Percentiles rank a stretch among this genome's conserved stretches.
These are phyloP conservation scores for Nysson spinosus DNA, from an alignment of 2,888 invertebrate genomes.

Conservation along the genomic window DNA sequence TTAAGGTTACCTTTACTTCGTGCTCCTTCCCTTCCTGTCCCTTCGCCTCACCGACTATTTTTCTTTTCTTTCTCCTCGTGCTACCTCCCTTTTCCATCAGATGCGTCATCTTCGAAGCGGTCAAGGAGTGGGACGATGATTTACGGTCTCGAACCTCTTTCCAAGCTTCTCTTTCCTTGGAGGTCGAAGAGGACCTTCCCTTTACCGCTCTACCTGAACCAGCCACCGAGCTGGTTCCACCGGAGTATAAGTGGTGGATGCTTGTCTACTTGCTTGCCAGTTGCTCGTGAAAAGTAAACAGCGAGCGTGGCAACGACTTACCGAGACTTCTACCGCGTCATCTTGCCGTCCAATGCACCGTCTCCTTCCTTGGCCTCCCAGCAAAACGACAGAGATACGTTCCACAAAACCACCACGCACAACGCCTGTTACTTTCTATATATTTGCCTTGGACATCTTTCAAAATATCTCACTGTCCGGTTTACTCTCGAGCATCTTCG, in stretches of 20 bases:
- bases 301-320: constrained; percentile 63
- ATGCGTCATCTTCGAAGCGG: constrained; percentile 61
- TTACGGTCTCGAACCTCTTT: constrained; percentile 61
- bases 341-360: constrained; percentile 33
- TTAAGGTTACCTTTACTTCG: constrained; percentile 13
- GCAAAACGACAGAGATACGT: constrained; percentile 45
- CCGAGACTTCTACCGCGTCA: constrained; percentile 48
- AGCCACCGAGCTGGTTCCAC: constrained; percentile 51
- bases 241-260: constrained; percentile 38
- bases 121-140: constrained; percentile 62
- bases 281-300: constrained; percentile 67
- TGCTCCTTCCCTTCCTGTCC: constrained; percentile 26
- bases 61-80: constrained; percentile 25
- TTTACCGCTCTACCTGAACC: constrained; percentile 19
- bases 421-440: constrained; percentile 25
- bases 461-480: too few species aligned
- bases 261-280: constrained; percentile 27
- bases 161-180: constrained; percentile 33
- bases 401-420: constrained; percentile 29
- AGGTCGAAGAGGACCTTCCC: constrained; percentile 42
- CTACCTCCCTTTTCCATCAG: constrained; percentile 48
- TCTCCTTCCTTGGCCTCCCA: constrained; percentile 25
- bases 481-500: too few species aligned
- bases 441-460: too few species aligned
- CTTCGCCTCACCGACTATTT: constrained; percentile 35